Conservation (phyloP, 2,113 vertebrate genomes). For the Tachysurus fulvidraco region DNA sequence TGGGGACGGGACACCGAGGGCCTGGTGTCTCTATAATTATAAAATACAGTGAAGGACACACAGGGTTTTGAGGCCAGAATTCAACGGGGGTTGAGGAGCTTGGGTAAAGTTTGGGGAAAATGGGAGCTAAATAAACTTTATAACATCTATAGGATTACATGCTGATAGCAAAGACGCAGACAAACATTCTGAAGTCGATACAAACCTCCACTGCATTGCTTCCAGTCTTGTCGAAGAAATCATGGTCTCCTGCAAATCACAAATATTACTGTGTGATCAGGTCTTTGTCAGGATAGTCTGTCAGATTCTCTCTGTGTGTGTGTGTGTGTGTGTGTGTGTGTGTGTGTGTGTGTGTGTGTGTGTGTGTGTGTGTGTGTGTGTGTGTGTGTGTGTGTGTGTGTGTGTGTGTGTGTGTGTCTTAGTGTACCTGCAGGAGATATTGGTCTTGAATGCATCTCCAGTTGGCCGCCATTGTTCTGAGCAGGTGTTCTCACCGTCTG, state of each 20-base stretch:
- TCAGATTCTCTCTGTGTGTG: background rate
- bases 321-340: background rate
- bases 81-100: background rate
- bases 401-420: constrained; percentile 20
- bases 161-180: constrained; percentile 11
- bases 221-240: constrained; percentile 82
- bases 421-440: constrained; percentile 85
- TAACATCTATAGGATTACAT: background rate
- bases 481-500: constrained; percentile 82
- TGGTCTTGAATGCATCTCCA: constrained; percentile 83
- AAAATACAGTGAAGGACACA: background rate
- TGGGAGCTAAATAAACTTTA: constrained; percentile 18
- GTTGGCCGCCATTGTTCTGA: constrained; percentile 84
- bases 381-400: background rate
- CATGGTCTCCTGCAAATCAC: constrained; percentile 83
- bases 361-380: background rate
- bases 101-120: background rate
- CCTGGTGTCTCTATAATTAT: constrained; percentile 36
- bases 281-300: background rate
- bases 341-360: constrained; percentile 16
- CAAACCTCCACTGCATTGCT: constrained; percentile 97
- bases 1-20: constrained; percentile 46
- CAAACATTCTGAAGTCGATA: constrained; percentile 58
- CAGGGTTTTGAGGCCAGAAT: constrained; percentile 13
- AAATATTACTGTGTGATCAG: constrained; percentile 21